Conservation (phyloP, 2,113 vertebrate species). For the Ondatra zibethicus region DNA sequence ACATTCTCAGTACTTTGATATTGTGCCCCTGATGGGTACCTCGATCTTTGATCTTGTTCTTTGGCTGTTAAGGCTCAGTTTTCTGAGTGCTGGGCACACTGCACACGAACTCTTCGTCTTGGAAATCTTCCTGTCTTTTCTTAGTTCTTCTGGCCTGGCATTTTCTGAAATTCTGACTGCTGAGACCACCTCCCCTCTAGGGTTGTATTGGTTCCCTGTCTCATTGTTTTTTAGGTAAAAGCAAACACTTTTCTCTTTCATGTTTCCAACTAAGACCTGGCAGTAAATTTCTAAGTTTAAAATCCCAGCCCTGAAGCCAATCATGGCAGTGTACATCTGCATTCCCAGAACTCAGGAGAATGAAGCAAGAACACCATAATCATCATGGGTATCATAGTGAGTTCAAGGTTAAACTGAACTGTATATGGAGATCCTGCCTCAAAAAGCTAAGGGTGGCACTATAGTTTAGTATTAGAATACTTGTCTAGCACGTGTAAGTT, state of each 20-base stretch:
- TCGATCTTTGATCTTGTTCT: background rate
- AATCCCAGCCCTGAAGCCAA: background rate
- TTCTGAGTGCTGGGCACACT: rapidly evolving
- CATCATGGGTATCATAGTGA: background rate
- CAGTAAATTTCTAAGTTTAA: background rate
- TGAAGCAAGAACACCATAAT: no score
- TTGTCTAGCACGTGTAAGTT: background rate
- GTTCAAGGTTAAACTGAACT: background rate
- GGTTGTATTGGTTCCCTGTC: background rate
- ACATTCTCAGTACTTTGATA: no score
- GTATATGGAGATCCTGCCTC: background rate
- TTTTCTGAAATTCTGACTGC: background rate
- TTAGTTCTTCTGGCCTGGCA: background rate
- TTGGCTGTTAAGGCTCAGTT: background rate
- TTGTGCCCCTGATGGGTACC: rapidly evolving
- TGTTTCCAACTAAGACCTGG: background rate
- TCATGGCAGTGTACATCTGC: background rate
- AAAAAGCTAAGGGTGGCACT: background rate
- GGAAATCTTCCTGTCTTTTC: background rate
- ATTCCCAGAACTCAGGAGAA: no score
- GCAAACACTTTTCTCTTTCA: background rate
- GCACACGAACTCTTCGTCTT: background rate
- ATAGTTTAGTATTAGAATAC: no score
- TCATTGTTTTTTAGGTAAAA: background rate
- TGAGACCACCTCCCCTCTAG: background rate